Evolutionary conservation across 2,797 vertebrate species (phyloP).

Genomic region (Gobionotothen gibberifrons): DNA sequence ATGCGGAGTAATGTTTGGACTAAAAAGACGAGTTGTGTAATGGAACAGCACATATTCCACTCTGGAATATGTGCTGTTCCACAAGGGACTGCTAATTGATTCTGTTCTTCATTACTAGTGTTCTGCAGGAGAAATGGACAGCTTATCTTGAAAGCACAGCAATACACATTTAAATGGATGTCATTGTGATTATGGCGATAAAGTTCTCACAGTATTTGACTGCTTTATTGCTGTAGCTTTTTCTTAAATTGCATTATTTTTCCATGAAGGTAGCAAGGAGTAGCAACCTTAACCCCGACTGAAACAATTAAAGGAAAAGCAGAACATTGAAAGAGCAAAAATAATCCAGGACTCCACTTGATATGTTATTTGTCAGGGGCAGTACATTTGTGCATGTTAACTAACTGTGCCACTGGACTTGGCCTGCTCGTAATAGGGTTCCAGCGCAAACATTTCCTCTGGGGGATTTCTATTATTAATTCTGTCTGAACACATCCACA

Average conservation of each 20-base stretch:
- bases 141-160: constrained; percentile 69
- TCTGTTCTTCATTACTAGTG: constrained; percentile 75
- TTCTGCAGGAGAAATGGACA: constrained; percentile 67
- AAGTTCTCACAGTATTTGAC: constrained; percentile 57
- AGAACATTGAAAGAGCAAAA: constrained; percentile 65
- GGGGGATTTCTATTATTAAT: constrained; percentile 86
- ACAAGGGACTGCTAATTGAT: constrained; percentile 76
- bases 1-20: constrained; percentile 75
- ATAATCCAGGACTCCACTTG: constrained; percentile 72
- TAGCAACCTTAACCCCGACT: constrained; percentile 66
- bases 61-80: constrained; percentile 29
- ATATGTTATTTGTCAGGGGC: constrained; percentile 82
- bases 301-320: constrained; percentile 72
- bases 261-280: constrained; percentile 39
- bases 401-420: constrained; percentile 82
- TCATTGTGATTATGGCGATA: constrained; percentile 63
- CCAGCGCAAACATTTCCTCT: constrained; percentile 81
- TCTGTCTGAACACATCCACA: constrained; percentile 87
- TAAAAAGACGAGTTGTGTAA: constrained; percentile 71
- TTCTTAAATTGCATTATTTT: constrained; percentile 63
- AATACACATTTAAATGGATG: constrained; percentile 62
- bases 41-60: constrained; percentile 70
- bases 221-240: constrained; percentile 56
- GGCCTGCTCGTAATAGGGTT: constrained; percentile 78
- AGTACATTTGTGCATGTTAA: constrained; percentile 82